Percentiles rank a stretch among this genome's conserved stretches.
Evolutionary conservation across 1,140 invertebrate genomes (phyloP).

Genomic region (Panagrolaimus sp.): DNA sequence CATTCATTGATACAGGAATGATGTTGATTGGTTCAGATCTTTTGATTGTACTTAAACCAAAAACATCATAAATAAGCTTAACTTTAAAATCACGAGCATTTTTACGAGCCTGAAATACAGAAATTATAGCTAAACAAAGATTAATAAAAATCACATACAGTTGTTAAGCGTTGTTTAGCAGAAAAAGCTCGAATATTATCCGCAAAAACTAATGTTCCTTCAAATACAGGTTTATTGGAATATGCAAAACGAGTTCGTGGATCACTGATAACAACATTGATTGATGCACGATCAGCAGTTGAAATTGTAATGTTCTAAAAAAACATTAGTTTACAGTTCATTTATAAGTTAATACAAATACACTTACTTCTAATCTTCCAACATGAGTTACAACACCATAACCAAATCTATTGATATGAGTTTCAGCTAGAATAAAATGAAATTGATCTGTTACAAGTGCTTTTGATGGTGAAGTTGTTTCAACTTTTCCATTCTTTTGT

Average conservation of each 20-base stretch:
- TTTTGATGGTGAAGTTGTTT: conserved; percentile 65
- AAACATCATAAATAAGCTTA: conserved; percentile 80
- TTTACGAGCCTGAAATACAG: conserved; percentile 67
- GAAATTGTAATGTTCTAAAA: conserved; percentile 73
- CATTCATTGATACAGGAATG: conserved; percentile 4
- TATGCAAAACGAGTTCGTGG: conserved; percentile 5
- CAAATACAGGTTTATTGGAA: conserved; percentile 69
- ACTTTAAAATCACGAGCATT: conserved; percentile 92
- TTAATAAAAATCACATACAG: conserved; percentile 12
- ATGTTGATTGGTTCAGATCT: not conserved
- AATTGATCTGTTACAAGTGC: conserved; percentile 89
- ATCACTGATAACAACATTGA: conserved; percentile 39
- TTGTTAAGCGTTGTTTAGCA: conserved; percentile 61
- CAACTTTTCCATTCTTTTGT: conserved; percentile 74
- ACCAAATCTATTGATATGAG: conserved; percentile 80
- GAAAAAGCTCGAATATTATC: conserved; percentile 88
- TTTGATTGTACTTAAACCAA: conserved; percentile 64
- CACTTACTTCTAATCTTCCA: conserved; percentile 63
- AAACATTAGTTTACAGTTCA: too few species aligned
- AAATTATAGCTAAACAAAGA: conserved; percentile 17
- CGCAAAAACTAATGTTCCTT: conserved; percentile 81
- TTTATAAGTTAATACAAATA: conserved; percentile 11
- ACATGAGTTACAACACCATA: conserved; percentile 95
- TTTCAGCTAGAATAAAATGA: conserved; percentile 91
- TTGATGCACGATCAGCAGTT: conserved; percentile 91